Evolutionary conservation across 2,888 invertebrate genomes (phyloP).

Genomic region (Sarcophaga variegata): DNA sequence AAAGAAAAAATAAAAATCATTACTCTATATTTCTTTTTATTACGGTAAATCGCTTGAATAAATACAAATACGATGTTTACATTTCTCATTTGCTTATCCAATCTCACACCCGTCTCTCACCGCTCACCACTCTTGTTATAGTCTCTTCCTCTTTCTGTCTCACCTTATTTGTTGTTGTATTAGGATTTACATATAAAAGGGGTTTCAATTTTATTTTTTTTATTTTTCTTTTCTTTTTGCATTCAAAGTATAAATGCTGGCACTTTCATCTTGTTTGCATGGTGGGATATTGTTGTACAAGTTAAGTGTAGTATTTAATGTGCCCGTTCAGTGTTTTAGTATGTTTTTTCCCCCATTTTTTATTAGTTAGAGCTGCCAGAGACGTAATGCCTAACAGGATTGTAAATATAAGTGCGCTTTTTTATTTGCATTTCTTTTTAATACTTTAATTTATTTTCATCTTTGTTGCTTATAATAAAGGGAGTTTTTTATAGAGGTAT

Average conservation of each 20-base stretch:
- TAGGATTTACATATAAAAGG: conserved; percentile 49
- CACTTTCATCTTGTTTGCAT: conserved; percentile 45
- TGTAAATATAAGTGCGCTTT: no score
- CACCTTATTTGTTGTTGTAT: conserved; percentile 7
- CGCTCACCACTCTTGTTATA: no score
- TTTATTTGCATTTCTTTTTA: no score
- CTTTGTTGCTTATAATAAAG: no score
- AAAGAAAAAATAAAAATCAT: background rate
- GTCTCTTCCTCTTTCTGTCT: background rate
- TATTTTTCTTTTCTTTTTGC: background rate
- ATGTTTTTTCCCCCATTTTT: background rate
- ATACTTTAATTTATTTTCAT: no score
- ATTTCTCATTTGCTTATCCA: background rate
- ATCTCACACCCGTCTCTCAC: no score
- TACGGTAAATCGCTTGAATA: conserved; percentile 47
- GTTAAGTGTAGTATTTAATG: conserved; percentile 44
- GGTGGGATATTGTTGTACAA: conserved; percentile 37
- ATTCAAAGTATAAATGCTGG: conserved; percentile 18
- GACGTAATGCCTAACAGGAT: background rate
- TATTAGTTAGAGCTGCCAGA: background rate
- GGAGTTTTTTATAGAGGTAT: no score
- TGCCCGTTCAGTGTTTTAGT: background rate
- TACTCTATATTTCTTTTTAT: conserved; percentile 20
- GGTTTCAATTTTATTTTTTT: conserved; percentile 14
- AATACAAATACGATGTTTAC: conserved; percentile 27